Conservation (phyloP, 2,113 vertebrate genomes). For the Orthonyx spaldingii region DNA sequence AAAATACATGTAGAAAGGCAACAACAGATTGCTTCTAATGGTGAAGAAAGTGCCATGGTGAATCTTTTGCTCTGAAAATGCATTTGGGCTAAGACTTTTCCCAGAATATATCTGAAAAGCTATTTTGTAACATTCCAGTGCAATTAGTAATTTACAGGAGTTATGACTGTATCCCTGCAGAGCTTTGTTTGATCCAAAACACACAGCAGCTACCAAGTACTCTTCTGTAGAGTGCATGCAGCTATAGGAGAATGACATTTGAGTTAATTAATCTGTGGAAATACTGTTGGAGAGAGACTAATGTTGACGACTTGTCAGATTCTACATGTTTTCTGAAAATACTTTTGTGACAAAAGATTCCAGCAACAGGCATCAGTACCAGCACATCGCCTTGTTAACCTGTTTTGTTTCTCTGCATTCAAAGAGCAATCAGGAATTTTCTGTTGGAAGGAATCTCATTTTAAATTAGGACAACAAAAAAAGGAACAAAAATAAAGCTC, state of each 20-base stretch:
- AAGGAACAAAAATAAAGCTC: background rate
- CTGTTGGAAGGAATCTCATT: background rate
- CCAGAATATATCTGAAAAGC: background rate
- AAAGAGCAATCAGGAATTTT: conserved; percentile 20
- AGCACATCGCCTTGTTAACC: conserved; percentile 29
- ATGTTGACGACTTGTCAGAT: conserved; percentile 42
- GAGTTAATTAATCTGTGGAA: conserved; percentile 65
- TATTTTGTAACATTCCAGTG: conserved; percentile 31
- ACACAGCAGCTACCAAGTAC: conserved; percentile 64
- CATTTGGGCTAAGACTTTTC: background rate
- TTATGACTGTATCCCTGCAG: conserved; percentile 53
- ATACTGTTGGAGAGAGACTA: conserved; percentile 36
- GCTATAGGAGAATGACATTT: conserved; percentile 62
- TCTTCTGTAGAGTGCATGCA: conserved; percentile 57
- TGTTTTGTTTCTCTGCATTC: background rate
- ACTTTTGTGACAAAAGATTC: conserved; percentile 8
- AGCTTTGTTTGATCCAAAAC: conserved; percentile 68
- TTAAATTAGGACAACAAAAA: conserved; percentile 23
- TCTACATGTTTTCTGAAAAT: conserved; percentile 37
- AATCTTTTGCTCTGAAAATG: background rate
- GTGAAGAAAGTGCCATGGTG: background rate
- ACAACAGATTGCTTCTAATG: background rate
- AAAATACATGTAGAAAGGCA: background rate
- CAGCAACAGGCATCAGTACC: conserved; percentile 9
- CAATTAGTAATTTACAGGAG: conserved; percentile 42